Evolutionary conservation across 2,113 vertebrate genomes (phyloP).

Genomic region (Leptodactylus fuscus): DNA sequence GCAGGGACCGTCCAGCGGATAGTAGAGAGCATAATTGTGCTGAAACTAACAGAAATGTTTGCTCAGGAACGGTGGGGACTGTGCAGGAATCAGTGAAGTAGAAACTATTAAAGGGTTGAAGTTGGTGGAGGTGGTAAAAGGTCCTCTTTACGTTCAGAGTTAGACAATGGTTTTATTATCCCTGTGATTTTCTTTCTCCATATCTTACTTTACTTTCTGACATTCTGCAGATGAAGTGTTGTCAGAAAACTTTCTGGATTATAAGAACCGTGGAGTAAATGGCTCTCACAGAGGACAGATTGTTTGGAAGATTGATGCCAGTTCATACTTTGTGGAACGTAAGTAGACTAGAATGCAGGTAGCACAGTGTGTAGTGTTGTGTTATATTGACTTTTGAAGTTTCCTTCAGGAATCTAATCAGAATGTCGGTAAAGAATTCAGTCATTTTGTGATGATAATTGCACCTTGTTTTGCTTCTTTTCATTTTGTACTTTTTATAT

Average conservation of each 20-base stretch:
- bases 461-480: not conserved
- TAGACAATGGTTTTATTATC: no score
- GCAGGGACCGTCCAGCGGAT: no score
- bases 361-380: not conserved
- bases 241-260: constrained; percentile 97
- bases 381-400: not conserved
- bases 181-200: not conserved
- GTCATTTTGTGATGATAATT: not conserved
- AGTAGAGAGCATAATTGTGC: no score
- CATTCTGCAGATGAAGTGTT: constrained; percentile 84
- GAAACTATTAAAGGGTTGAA: no score
- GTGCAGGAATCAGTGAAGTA: no score
- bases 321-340: constrained; percentile 89
- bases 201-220: not conserved
- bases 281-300: constrained; percentile 95
- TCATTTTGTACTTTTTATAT: no score
- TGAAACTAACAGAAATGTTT: no score
- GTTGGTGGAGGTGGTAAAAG: no score
- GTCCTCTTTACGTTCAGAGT: no score
- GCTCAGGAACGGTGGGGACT: no score
- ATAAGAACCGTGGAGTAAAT: constrained; percentile 95
- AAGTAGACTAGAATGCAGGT: constrained; percentile 73
- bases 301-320: constrained; percentile 94
- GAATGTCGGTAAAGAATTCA: not conserved
- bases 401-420: not conserved